Base-by-base conservation (phyloP, 2,113 vertebrate genomes). In the Corydoras sp. region DNA sequence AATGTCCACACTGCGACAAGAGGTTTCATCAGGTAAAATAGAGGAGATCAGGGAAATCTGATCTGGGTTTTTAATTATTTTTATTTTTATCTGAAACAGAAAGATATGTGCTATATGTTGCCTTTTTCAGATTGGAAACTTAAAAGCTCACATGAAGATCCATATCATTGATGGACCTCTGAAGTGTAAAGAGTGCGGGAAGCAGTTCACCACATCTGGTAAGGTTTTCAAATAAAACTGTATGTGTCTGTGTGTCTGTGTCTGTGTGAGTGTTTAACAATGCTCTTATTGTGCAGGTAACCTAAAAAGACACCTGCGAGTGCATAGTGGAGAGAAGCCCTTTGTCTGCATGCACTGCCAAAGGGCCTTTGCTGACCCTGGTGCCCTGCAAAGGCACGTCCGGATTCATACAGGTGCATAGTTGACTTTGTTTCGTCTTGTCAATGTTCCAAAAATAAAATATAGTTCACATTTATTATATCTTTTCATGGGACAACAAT, bases 201-300 rank as follows among this genome's bases (percentile, higher is more conserved):
- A 99, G 81, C 97, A 98, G 89, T 99, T 99, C 85, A 99, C 96
- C 79, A 98, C 97, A 0, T 98, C 97, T 89, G 97, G 97, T 98
- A 88, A 80, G 82, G 70, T 4, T 14, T 43, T 14, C 12, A 63
- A 9, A 31, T 51, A 2, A 48, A 3, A 8, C n/a, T 49, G 48
- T 62, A 12, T 60, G 9, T 54, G 29, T 11, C 9, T 14, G n/a
- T 14, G 12, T 65, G 61, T 24, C n/a, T n/a, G 35, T 55, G 50
- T 9, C 9, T 64, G 14, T 32, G 18, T 54, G 6, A 62, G n/a
- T 56, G 30, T 35, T 14, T 66, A 10, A 71, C n/a, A 59, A 10
- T 58, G 18, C 32, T 70, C 0, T 70, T 76, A 70, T 15, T 18
- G 65, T 78, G 0, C 79, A 98, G 97, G 97, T 31, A 99, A 98